Evolutionary conservation across 2,888 invertebrate genomes (phyloP).

Genomic region (Ypsolopha sequella): DNA sequence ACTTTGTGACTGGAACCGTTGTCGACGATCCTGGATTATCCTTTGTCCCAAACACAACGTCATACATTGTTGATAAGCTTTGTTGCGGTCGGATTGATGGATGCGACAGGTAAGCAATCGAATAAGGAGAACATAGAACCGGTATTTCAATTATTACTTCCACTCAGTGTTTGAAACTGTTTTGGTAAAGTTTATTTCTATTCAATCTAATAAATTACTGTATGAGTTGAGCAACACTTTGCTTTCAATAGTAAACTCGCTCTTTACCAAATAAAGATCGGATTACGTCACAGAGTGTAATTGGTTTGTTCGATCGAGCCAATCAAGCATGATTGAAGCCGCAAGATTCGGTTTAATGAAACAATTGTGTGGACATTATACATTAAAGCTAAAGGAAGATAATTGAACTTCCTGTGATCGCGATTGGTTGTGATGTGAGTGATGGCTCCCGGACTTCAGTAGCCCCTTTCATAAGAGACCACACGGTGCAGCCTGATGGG

Average conservation of each 20-base stretch:
- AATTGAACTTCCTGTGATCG: constrained; percentile 66
- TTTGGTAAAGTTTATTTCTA: too few relatives aligned
- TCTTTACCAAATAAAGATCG: too few relatives aligned
- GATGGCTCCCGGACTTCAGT: constrained; percentile 25
- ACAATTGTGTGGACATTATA: constrained; percentile 66
- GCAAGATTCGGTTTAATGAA: constrained; percentile 61
- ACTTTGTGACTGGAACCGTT: constrained; percentile 50
- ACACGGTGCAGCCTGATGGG: constrained; percentile 47
- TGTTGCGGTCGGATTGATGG: constrained; percentile 32
- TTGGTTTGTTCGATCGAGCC: constrained; percentile 47
- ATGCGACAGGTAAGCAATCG: constrained; percentile 9
- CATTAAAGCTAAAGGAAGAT: constrained; percentile 62
- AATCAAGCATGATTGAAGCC: constrained; percentile 53
- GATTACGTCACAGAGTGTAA: constrained; percentile 16
- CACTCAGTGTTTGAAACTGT: too few relatives aligned
- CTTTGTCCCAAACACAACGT: constrained; percentile 49
- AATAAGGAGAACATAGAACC: background rate
- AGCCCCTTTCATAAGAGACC: constrained; percentile 47
- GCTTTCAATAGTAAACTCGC: too few relatives aligned
- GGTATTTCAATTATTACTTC: too few relatives aligned
- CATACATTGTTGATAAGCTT: constrained; percentile 46
- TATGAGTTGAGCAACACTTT: too few relatives aligned
- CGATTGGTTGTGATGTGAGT: constrained; percentile 48
- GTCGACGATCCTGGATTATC: constrained; percentile 54
- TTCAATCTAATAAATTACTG: too few relatives aligned